These are phyloP conservation scores for Cactoblastis cactorum DNA, from an alignment of 2,888 invertebrate genomes.

Conservation along the genomic window DNA sequence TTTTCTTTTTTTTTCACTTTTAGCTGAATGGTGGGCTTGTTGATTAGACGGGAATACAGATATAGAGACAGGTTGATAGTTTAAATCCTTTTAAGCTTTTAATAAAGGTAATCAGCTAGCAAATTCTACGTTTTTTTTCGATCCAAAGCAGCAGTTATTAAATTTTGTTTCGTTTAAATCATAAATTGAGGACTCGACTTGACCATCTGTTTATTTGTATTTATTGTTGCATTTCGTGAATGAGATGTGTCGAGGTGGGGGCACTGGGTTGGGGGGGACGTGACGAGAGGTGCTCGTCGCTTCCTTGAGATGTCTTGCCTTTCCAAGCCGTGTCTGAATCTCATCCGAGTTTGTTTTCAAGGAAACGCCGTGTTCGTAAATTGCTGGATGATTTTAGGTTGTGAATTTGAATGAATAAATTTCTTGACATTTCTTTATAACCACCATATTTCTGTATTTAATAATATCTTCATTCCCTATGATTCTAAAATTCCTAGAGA, in stretches of 20 bases:
- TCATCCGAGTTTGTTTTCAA: constrained; percentile 1
- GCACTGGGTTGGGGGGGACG: background rate
- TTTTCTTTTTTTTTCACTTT: too few relatives aligned
- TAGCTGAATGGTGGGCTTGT: too few relatives aligned
- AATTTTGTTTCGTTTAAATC: too few relatives aligned
- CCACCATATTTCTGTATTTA: background rate
- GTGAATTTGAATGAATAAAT: background rate
- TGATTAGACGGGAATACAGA: too few relatives aligned
- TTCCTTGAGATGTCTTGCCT: constrained; percentile 8
- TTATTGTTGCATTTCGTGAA: background rate
- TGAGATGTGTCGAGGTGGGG: background rate
- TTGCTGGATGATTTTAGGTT: background rate
- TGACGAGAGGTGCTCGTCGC: constrained; percentile 5
- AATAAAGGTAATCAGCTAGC: too few relatives aligned
- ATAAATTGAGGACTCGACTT: background rate
- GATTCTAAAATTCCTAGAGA: too few relatives aligned
- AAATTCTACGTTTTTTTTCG: too few relatives aligned
- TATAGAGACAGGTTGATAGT: too few relatives aligned
- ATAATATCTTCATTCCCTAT: too few relatives aligned
- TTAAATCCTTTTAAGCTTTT: too few relatives aligned
- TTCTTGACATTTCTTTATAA: background rate
- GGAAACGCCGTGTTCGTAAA: background rate
- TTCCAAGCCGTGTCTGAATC: constrained; percentile 6
- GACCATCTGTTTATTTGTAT: background rate
- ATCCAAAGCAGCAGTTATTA: too few relatives aligned